Percentiles rank a stretch among this genome's conserved stretches.
phyloP scores from a whole-genome alignment of 2,888 invertebrate genomes.

The Limnephilus rhombicus region DNA sequence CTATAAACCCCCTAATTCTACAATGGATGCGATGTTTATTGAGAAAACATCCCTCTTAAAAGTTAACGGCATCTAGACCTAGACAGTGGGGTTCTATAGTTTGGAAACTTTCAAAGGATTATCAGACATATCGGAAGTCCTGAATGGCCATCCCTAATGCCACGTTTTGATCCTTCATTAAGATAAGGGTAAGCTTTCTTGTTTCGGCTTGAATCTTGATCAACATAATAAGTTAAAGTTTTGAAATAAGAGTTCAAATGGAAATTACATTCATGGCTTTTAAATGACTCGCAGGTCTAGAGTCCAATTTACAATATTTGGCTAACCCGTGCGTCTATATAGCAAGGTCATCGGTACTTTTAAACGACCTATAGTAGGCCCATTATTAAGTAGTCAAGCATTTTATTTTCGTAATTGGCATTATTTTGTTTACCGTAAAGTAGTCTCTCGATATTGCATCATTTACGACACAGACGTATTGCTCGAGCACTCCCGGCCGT shows the following conservation, averaged over 20 bases:
- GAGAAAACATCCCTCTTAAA: slow-evolving; percentile 58
- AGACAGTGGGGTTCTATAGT: background rate
- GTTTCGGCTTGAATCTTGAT: background rate
- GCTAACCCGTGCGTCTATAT: background rate
- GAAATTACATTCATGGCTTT: too few relatives aligned
- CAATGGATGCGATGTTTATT: slow-evolving; percentile 61
- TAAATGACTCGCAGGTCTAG: background rate
- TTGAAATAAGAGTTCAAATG: background rate
- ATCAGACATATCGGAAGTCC: slow-evolving; percentile 14
- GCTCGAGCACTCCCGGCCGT: too few relatives aligned
- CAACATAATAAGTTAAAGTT: background rate
- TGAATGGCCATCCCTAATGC: slow-evolving; percentile 1
- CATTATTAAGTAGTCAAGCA: too few relatives aligned
- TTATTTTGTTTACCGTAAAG: too few relatives aligned
- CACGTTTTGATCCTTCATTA: slow-evolving; percentile 32
- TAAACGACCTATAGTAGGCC: too few relatives aligned
- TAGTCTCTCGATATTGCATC: too few relatives aligned
- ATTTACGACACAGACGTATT: too few relatives aligned
- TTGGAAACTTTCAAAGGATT: slow-evolving; percentile 8
- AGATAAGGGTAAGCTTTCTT: slow-evolving; percentile 4
- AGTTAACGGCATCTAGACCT: background rate
- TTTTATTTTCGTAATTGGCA: too few relatives aligned
- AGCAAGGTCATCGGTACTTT: background rate
- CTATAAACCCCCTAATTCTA: slow-evolving; percentile 51
- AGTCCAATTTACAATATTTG: background rate